Conservation (phyloP, 1,140 invertebrate species). For the Procambarus virginalis region DNA sequence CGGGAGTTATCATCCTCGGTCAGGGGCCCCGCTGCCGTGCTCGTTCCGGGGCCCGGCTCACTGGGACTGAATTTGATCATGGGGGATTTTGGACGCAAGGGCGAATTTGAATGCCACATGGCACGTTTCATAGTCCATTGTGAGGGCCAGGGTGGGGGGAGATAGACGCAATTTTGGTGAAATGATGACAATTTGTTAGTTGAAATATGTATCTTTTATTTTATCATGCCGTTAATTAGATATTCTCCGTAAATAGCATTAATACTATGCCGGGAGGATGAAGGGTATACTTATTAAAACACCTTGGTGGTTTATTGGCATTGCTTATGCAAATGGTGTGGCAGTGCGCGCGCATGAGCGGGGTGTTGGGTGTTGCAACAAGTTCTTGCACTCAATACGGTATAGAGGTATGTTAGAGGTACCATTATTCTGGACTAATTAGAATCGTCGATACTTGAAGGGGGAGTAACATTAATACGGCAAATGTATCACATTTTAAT, state of each 20-base stretch:
- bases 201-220: slow-evolving; percentile 16
- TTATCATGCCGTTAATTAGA: slow-evolving; percentile 1
- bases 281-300: background rate
- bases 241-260: background rate
- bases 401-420: too few relatives aligned
- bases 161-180: slow-evolving; percentile 22
- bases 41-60: slow-evolving; percentile 38
- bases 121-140: slow-evolving; percentile 45
- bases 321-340: slow-evolving; percentile 14
- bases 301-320: slow-evolving; percentile 23
- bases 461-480: too few relatives aligned
- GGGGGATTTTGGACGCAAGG: slow-evolving; percentile 60
- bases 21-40: slow-evolving; percentile 2
- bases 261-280: background rate
- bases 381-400: too few relatives aligned
- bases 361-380: background rate
- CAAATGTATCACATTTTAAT: background rate
- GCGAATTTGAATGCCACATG: slow-evolving; percentile 67
- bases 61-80: slow-evolving; percentile 56
- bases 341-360: background rate
- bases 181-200: slow-evolving; percentile 48
- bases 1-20: slow-evolving; percentile 48
- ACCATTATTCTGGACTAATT: too few relatives aligned
- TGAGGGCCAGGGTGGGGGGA: slow-evolving; percentile 8
- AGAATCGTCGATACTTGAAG: too few relatives aligned